Evolutionary conservation across 2,888 invertebrate species (phyloP).

Genomic region (Stegophylla sp.): DNA sequence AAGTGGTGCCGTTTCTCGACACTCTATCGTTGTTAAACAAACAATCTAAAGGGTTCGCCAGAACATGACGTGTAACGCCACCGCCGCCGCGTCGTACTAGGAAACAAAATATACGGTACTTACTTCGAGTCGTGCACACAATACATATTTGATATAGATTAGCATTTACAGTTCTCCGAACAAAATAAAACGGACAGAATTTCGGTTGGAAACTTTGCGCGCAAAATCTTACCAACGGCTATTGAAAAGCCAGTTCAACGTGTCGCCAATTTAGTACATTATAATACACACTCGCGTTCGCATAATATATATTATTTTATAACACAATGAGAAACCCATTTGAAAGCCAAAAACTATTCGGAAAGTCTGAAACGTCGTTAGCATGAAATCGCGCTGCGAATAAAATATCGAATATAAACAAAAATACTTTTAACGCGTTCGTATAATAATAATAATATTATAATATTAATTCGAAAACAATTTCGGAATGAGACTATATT

Average conservation of each 20-base stretch:
- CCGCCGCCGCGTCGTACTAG: no score
- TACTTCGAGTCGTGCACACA: background rate
- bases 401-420: background rate
- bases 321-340: no score
- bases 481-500: no score
- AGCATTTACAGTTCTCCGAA: background rate
- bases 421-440: background rate
- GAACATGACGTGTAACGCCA: no score
- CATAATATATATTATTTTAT: background rate
- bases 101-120: no score
- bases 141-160: background rate
- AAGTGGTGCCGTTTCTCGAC: no score
- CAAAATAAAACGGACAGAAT: background rate
- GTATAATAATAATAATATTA: background rate
- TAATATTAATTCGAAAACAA: background rate
- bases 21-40: no score
- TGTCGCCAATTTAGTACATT: constrained; percentile 2
- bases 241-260: background rate
- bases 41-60: no score
- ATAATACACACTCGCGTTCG: background rate
- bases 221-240: background rate
- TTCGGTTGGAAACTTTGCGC: background rate
- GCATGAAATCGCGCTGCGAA: background rate
- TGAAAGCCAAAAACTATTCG: background rate
- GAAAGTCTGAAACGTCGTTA: background rate